Base-by-base conservation (phyloP, 2,888 invertebrate genomes). In the Eupithecia dodoneata region DNA sequence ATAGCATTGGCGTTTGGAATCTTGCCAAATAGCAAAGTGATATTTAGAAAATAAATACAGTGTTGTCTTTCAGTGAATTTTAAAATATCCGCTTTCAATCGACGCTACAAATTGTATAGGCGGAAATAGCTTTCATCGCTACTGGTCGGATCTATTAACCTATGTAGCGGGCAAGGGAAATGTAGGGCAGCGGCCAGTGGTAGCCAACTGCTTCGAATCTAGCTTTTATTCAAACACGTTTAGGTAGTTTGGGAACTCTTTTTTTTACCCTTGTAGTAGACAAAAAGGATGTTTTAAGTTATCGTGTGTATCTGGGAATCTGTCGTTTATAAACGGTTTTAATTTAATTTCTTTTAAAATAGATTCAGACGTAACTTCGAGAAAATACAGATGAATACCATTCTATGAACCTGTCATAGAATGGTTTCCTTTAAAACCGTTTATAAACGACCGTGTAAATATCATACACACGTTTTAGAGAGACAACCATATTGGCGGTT, bases 51-150 rank as follows among this genome's bases (percentile, higher is more conserved):
- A 67, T 67, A 67, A 67, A 69, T 42, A 66, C 66, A 42, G 42
- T 42, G 42, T 15, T 42, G 42, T 41, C n/a, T 47, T 45, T 49
- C n/a, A 18, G 30, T n/a, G 5, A 18, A 15, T 47, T 47, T 12
- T 10, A 45, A 70, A 47, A 44, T 73, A 73, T 73, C 67, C 52
- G n/a, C 66, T 73, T 73, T 47, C 73, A 30, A 73, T 73, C 66
- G 72, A 41, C 13, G 41, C 9, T 9, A 59, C 63, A 70, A 76
- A 76, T 65, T 63, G 49, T 47, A 76, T 73, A 15, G 69, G 47
- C 76, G 73, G 73, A 73, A 70, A 71, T 73, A 65, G 18, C 70
- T 70, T 74, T 70, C 71, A 47, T 70, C 42, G 65, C 72, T n/a
- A 44, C 47, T 44, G 63, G 10, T n/a, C 52, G 73, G 52, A 5